A percentile compares a stretch with the other conserved stretches of the same genome.
phyloP scores from a whole-genome alignment of 2,888 invertebrate genomes.

The Drosophila subsilvestris region DNA sequence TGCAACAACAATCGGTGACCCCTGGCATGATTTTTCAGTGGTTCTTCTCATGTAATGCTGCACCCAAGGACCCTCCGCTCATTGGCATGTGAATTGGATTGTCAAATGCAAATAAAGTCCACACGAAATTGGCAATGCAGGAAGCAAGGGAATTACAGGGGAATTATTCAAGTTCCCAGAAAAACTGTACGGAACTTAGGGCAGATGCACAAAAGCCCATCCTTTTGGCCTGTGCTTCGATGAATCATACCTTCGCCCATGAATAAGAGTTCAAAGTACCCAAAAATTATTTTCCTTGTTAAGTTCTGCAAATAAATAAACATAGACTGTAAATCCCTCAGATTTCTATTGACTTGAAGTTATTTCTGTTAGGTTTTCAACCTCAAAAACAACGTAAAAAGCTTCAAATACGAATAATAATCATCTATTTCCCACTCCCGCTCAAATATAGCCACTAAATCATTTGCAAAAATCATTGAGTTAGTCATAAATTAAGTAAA shows the following conservation, averaged over 20 bases:
- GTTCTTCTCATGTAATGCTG: not conserved
- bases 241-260: not conserved
- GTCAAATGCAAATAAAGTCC: not conserved
- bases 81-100: not conserved
- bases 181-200: too few species aligned
- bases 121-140: not conserved
- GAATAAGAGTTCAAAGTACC: not conserved
- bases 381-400: not conserved
- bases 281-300: not conserved
- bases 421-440: not conserved
- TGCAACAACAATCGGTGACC: not conserved
- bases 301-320: not conserved
- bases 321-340: not conserved
- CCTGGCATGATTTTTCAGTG: not conserved
- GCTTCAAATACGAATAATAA: not conserved
- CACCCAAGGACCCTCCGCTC: not conserved
- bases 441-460: not conserved
- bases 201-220: too few species aligned
- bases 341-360: too few species aligned
- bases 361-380: not conserved
- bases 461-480: not conserved
- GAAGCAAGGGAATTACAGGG: not conserved
- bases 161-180: too few species aligned
- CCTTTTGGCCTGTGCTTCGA: not conserved
- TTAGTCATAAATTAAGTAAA: not conserved